These are phyloP conservation scores for Aplodontia rufa DNA, from an alignment of 2,113 vertebrate species.

Conservation along the genomic window DNA sequence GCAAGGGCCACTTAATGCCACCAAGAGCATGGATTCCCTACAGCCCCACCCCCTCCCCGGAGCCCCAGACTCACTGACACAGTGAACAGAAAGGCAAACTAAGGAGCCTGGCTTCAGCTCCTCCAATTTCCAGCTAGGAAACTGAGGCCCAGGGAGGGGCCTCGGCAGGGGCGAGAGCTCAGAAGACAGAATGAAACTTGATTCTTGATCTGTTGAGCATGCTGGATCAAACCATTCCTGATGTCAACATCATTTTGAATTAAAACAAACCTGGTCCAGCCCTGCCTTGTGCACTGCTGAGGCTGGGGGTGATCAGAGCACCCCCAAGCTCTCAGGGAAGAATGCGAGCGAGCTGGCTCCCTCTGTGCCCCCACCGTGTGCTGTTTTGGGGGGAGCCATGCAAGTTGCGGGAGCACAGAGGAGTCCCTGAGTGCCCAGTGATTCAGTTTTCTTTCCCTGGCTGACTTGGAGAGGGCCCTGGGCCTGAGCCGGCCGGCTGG, in stretches of 20 bases:
- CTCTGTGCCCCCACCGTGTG: too few species aligned
- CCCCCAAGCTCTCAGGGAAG: background rate
- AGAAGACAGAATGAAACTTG: background rate
- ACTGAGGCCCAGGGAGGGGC: background rate
- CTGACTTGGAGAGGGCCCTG: background rate
- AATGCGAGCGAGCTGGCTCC: too few species aligned
- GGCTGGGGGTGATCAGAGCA: background rate
- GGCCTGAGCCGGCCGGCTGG: conserved; percentile 63
- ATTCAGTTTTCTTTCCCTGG: background rate
- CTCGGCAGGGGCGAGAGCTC: too few species aligned
- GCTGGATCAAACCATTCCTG: background rate
- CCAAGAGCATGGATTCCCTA: too few species aligned
- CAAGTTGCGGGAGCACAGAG: background rate
- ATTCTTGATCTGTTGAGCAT: background rate
- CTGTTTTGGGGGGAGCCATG: background rate
- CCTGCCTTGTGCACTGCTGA: background rate
- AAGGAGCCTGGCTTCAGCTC: background rate
- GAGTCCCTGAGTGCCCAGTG: too few species aligned
- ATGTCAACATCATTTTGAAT: background rate
- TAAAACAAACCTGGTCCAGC: background rate
- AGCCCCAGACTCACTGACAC: background rate
- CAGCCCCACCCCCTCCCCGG: too few species aligned
- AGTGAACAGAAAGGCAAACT: background rate
- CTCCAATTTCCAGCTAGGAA: background rate
- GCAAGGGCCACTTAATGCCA: background rate